Evolutionary conservation across 2,113 vertebrate species (phyloP).

Genomic region (Trichomycterus rosablanca): DNA sequence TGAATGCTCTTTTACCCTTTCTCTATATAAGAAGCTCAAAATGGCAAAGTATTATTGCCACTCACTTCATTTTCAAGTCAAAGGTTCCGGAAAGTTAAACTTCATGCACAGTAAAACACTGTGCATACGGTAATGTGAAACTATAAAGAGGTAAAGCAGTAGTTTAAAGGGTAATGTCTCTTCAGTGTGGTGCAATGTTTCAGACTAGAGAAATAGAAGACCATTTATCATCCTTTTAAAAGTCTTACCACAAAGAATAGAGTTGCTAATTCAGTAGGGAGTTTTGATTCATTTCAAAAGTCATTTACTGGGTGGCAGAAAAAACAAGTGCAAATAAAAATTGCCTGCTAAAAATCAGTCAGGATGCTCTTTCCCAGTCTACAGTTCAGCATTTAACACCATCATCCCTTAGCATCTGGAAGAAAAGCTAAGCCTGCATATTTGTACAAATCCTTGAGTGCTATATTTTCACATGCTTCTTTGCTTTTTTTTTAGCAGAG

Average conservation of each 20-base stretch:
- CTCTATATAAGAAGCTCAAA: no score
- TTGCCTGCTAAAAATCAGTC: neutral
- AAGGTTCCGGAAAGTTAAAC: slow-evolving; percentile 20
- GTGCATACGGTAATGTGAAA: slow-evolving; percentile 13
- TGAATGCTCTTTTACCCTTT: no score
- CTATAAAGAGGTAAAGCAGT: slow-evolving; percentile 2
- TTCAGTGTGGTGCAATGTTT: slow-evolving; percentile 8
- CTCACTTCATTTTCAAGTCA: slow-evolving; percentile 8
- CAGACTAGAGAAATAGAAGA: no score
- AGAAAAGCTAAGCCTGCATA: no score
- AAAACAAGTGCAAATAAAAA: neutral
- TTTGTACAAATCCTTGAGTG: no score
- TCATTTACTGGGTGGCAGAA: neutral
- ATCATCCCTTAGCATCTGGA: no score
- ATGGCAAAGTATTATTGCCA: no score
- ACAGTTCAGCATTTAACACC: no score
- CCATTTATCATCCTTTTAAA: neutral
- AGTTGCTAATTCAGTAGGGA: neutral
- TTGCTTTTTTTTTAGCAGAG: no score
- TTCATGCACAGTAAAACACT: slow-evolving; percentile 1
- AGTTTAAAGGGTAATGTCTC: slow-evolving; percentile 18
- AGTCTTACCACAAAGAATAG: neutral
- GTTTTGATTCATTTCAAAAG: slow-evolving; percentile 2
- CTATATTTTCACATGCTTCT: no score
- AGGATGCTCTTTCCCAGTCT: no score